A percentile compares a stretch with the other conserved stretches of the same genome.
phyloP scores from a whole-genome alignment of 1,140 invertebrate species.

The Drosophila virilis region DNA sequence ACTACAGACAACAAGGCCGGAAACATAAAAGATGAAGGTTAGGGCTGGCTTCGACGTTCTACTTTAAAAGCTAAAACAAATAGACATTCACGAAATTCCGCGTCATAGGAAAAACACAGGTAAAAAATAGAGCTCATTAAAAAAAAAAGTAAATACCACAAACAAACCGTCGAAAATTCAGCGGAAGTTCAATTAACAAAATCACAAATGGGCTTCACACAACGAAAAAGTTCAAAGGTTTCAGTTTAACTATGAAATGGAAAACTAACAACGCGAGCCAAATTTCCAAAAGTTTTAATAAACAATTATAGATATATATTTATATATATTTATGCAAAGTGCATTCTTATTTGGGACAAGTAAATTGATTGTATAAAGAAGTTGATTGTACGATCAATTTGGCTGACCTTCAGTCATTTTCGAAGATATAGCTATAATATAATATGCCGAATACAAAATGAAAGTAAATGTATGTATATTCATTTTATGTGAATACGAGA shows the following conservation, averaged over 20 bases:
- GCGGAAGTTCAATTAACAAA: conserved; percentile 67
- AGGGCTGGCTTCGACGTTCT: conserved; percentile 45
- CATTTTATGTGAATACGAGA: conserved; percentile 5
- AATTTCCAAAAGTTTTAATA: no score
- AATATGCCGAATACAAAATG: conserved; percentile 42
- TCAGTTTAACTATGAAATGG: neutral
- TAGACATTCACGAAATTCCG: neutral
- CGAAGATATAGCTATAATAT: conserved; percentile 69
- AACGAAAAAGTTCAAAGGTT: conserved; percentile 3
- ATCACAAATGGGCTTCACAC: conserved; percentile 8
- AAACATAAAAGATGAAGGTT: conserved; percentile 56
- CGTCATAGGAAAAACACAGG: conserved; percentile 12
- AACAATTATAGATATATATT: neutral
- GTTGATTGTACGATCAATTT: conserved; percentile 77
- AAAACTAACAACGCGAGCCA: neutral
- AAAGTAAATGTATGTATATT: conserved; percentile 41
- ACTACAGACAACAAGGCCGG: conserved; percentile 38
- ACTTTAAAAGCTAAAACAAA: conserved; percentile 44
- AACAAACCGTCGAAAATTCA: conserved; percentile 32
- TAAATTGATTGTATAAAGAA: conserved; percentile 61
- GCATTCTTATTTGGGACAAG: conserved; percentile 40
- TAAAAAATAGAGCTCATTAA: conserved; percentile 29
- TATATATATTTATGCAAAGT: conserved; percentile 17
- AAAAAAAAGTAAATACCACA: conserved; percentile 9
- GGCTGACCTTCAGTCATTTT: conserved; percentile 76